Evolutionary conservation across 2,113 vertebrate genomes (phyloP), one percentile per base, ranked within the genome.

Genomic region (Anolis carolinensis): DNA sequence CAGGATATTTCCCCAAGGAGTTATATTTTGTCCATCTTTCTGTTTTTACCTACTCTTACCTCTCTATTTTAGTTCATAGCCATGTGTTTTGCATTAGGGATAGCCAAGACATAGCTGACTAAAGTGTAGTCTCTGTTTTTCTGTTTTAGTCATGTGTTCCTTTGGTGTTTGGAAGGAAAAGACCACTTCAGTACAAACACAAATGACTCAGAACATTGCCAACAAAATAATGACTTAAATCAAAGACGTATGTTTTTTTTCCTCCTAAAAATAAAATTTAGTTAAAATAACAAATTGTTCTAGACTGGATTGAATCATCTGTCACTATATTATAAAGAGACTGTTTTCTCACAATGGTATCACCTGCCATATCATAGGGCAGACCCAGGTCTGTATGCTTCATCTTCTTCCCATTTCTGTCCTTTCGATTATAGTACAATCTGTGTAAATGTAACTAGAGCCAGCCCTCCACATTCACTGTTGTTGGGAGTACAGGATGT

Each of bases 1-100:
- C 75, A 86, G 75, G 63, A 59, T 80, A 92, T 94, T 44, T 81
- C 93, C 88, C 36, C n/a, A 79, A 86, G 85, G 84, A 91, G 34
- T 32, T 55, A 77, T 89, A 90, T 91, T 90, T 91, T 93, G 18
- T 87, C 34, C 44, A 18, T 87, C 65, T 68, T 89, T 92, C 74
- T 90, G 65, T 52, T 86, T 94, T 92, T 89, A 77, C 50, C 86
- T 87, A 36, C 89, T 91, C 90, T 86, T 93, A 88, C 59, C 88
- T 90, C 90, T 91, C 88, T 94, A 87, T 93, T 95, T 95, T 87
- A 76, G 50, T 72, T 83, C 89, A 67, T 75, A 87, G 32, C 92
- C 93, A 93, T 92, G 87, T 91, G 90, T 89, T 94, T 94, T 90
- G 59, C 93, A 77, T 94, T 93, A 93, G 27, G 89, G 72, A 55